These are phyloP conservation scores for Malaclemys terrapin DNA, from an alignment of 2,113 vertebrate genomes.

Conservation along the genomic window DNA sequence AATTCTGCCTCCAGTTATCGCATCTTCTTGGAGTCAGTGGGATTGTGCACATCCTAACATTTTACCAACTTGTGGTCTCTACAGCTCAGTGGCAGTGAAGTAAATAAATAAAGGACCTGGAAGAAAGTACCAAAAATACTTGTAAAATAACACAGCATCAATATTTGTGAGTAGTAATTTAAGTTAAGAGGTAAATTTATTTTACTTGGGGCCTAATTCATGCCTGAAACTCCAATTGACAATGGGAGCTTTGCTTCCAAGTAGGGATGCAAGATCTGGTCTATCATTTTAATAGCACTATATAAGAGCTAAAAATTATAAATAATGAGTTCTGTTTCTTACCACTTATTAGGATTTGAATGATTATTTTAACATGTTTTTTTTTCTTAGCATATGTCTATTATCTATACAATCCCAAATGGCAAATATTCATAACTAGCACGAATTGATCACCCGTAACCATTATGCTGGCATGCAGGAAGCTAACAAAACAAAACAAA, in stretches of 20 bases:
- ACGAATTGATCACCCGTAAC: not conserved
- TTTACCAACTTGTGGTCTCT: not conserved
- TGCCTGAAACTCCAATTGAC: not conserved
- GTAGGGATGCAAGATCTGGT: not conserved
- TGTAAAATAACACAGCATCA: not conserved
- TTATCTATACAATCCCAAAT: not conserved
- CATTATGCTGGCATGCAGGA: accelerated
- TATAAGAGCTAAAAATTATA: not conserved
- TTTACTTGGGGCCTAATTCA: accelerated
- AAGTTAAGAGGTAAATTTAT: not conserved
- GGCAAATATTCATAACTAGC: not conserved
- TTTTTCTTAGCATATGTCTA: not conserved
- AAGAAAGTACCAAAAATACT: constrained; percentile 39
- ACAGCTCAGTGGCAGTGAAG: constrained; percentile 17
- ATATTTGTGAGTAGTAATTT: not conserved
- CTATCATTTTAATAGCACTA: not conserved
- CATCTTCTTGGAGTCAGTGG: not conserved
- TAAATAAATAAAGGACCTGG: constrained; percentile 10
- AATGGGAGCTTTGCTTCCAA: not conserved
- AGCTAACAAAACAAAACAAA: not conserved
- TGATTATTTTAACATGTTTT: not conserved
- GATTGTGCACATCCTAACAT: accelerated
- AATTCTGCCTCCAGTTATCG: not conserved
- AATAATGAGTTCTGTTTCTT: not conserved
- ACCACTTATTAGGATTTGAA: not conserved